phyloP scores from a whole-genome alignment of 2,113 vertebrate genomes.

The Dromas ardeola region DNA sequence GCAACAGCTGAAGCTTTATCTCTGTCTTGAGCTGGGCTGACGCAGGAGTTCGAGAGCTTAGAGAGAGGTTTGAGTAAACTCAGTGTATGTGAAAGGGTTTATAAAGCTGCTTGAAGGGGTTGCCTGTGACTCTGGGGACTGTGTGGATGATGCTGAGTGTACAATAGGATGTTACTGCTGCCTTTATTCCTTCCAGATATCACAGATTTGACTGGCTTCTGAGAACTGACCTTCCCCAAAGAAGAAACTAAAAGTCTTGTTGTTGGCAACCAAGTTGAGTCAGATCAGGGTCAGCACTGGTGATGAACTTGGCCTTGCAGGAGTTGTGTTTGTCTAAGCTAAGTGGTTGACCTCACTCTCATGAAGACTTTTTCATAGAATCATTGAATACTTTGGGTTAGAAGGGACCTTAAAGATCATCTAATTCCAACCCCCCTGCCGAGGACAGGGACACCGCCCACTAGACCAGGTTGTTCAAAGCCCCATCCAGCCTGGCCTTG shows the following conservation, averaged over 20 bases:
- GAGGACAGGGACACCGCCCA: no score
- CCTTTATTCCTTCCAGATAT: neutral
- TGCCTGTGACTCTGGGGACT: neutral
- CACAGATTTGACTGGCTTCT: neutral
- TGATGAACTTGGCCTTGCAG: neutral
- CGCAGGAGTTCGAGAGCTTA: neutral
- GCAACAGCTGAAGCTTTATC: neutral
- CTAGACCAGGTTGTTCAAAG: no score
- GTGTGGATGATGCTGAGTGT: neutral
- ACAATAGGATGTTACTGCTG: neutral
- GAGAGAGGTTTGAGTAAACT: neutral
- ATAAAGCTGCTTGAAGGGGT: neutral
- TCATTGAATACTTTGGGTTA: neutral
- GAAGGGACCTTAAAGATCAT: no score
- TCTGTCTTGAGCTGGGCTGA: neutral
- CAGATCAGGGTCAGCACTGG: neutral
- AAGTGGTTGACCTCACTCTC: neutral
- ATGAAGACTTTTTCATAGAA: neutral
- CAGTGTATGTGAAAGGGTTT: neutral
- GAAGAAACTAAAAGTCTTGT: neutral
- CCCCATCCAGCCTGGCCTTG: no score
- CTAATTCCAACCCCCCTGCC: no score
- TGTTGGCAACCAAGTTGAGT: neutral
- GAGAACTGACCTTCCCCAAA: neutral
- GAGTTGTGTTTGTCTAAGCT: neutral